Evolutionary conservation across 2,113 vertebrate genomes (phyloP).

Genomic region (Fregata magnificens): DNA sequence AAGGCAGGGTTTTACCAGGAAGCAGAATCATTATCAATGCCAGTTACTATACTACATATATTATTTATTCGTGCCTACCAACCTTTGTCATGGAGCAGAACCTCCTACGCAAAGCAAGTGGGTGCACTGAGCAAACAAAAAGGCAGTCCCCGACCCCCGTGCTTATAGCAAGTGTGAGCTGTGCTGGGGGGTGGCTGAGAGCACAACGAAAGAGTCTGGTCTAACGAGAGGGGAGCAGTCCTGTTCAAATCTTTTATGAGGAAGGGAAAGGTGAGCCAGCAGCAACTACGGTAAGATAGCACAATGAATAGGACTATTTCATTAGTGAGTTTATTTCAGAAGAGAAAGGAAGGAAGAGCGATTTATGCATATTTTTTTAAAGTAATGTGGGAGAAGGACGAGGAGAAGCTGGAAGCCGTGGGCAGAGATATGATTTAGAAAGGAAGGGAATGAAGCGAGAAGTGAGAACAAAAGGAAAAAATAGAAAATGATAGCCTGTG

Average conservation of each 20-base stretch:
- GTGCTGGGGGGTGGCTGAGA: background rate
- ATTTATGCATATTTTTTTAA: background rate
- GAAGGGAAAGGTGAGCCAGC: background rate
- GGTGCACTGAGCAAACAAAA: background rate
- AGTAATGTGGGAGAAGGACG: background rate
- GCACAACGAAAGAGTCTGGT: background rate
- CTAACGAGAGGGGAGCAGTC: background rate
- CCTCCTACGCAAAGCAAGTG: background rate
- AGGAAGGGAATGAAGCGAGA: background rate
- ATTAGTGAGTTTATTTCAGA: background rate
- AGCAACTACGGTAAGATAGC: background rate
- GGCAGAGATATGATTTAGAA: background rate
- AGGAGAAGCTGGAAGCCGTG: background rate
- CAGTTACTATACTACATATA: background rate
- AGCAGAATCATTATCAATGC: background rate
- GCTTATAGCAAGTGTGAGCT: background rate
- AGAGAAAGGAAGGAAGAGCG: background rate
- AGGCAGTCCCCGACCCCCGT: fast-evolving
- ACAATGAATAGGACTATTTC: background rate
- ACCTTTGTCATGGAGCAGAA: background rate
- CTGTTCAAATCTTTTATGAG: background rate
- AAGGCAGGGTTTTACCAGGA: background rate
- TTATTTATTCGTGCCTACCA: background rate
- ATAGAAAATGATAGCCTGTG: fast-evolving
- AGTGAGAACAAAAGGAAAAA: background rate